Conservation (phyloP, 2,888 invertebrate species). For the Drosophila melanosoma region DNA sequence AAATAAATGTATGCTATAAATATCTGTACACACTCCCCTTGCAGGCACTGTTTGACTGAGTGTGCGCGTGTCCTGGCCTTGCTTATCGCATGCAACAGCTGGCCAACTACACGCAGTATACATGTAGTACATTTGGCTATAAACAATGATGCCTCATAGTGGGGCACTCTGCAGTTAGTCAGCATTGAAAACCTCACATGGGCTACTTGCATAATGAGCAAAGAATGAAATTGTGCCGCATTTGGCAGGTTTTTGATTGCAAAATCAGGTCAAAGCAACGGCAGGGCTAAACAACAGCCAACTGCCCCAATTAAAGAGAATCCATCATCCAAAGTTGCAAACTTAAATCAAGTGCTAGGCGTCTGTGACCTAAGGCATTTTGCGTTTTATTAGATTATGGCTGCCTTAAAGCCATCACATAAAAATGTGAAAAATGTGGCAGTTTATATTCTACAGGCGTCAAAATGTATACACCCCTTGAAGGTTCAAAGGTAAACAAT, state of each 20-base stretch:
- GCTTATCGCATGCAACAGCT: constrained; percentile 64
- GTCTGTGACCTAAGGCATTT: constrained; percentile 69
- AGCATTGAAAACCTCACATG: constrained; percentile 60
- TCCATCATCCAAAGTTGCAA: constrained; percentile 28
- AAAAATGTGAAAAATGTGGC: constrained; percentile 39
- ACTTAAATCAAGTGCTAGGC: constrained; percentile 38
- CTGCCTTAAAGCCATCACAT: constrained; percentile 65
- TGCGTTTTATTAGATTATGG: constrained; percentile 37
- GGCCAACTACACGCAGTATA: constrained; percentile 48
- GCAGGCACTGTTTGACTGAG: constrained; percentile 13
- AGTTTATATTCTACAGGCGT: constrained; percentile 64
- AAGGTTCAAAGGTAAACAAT: constrained; percentile 76
- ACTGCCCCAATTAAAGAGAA: constrained; percentile 65
- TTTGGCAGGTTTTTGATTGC: constrained; percentile 46
- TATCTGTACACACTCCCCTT: neutral
- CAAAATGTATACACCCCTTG: constrained; percentile 25
- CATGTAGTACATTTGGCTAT: constrained; percentile 15
- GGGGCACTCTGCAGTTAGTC: constrained; percentile 36
- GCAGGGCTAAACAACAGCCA: constrained; percentile 24
- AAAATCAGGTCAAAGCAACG: constrained; percentile 34
- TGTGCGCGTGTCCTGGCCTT: constrained; percentile 21
- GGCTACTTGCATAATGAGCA: constrained; percentile 76
- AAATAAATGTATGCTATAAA: neutral
- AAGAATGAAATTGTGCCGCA: constrained; percentile 42
- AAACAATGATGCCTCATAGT: constrained; percentile 39